Evolutionary conservation across 2,113 vertebrate species (phyloP).

Genomic region (Amia ocellicauda): DNA sequence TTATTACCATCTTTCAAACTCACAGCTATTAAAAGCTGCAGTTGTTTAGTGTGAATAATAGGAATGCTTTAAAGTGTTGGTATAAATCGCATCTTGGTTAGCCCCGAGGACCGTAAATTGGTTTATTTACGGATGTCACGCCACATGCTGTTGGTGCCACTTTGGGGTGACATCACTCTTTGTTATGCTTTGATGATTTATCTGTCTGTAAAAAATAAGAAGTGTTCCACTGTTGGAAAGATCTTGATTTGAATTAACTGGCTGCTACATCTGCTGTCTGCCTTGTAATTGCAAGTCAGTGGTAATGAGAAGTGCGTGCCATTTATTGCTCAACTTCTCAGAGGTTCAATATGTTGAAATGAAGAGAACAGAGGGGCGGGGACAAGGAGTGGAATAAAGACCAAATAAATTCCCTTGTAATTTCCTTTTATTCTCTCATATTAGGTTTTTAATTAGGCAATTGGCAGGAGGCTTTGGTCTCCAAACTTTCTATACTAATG

Average conservation of each 20-base stretch:
- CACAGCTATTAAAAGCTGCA: background rate
- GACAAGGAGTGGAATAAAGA: background rate
- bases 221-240: background rate
- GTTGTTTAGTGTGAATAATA: background rate
- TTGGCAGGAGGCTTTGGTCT: too few species aligned
- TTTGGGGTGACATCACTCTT: background rate
- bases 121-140: background rate
- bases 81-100: background rate
- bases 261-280: too few species aligned
- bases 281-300: background rate
- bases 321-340: background rate
- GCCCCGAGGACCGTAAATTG: too few species aligned
- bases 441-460: background rate
- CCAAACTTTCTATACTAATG: too few species aligned
- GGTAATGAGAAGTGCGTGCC: background rate
- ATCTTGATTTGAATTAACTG: background rate
- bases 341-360: background rate
- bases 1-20: background rate
- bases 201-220: background rate
- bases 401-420: background rate
- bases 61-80: background rate
- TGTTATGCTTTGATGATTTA: background rate
- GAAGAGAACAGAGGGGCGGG: too few species aligned
- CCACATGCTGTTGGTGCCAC: background rate
- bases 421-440: background rate